A percentile compares a stretch with the other conserved stretches of the same genome.
Evolutionary conservation across 2,797 vertebrate genomes (phyloP).

Genomic region (Gobio occitaniae): DNA sequence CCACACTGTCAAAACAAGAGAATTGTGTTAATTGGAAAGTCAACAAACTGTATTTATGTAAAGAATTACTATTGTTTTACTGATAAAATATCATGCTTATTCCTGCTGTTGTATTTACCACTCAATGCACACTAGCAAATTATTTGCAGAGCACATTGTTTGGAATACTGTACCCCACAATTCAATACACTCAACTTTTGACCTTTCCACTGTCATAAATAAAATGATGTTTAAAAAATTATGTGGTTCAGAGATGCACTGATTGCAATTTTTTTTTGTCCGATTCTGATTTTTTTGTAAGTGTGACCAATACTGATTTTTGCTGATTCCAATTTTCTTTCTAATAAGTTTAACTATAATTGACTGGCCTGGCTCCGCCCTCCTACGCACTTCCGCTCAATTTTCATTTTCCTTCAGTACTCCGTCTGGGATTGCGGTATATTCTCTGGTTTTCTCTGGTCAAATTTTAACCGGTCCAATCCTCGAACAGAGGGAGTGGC

Average conservation of each 20-base stretch:
- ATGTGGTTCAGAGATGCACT: background rate
- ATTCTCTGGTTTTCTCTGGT: too few relatives aligned
- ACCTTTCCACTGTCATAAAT: background rate
- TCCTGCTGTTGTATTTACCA: background rate
- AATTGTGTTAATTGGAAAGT: background rate
- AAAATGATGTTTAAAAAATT: too few relatives aligned
- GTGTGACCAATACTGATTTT: background rate
- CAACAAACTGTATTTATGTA: slow-evolving; percentile 22
- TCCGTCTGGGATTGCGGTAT: too few relatives aligned
- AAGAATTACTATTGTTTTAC: background rate
- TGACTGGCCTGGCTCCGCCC: too few relatives aligned
- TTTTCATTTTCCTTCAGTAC: too few relatives aligned
- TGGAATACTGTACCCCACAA: background rate
- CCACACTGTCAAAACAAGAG: slow-evolving; percentile 51
- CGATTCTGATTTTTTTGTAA: background rate
- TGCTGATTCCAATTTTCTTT: too few relatives aligned
- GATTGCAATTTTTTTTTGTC: background rate
- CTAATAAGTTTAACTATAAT: background rate
- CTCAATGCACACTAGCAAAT: background rate
- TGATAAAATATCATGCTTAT: background rate
- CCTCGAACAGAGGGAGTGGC: too few relatives aligned
- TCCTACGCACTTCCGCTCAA: too few relatives aligned
- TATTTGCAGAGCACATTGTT: too few relatives aligned
- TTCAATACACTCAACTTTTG: background rate
- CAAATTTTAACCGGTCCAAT: too few relatives aligned